Percentiles rank a stretch among this genome's conserved stretches.
Evolutionary conservation across 2,888 invertebrate species (phyloP).

Genomic region (Sussaba pulchella): DNA sequence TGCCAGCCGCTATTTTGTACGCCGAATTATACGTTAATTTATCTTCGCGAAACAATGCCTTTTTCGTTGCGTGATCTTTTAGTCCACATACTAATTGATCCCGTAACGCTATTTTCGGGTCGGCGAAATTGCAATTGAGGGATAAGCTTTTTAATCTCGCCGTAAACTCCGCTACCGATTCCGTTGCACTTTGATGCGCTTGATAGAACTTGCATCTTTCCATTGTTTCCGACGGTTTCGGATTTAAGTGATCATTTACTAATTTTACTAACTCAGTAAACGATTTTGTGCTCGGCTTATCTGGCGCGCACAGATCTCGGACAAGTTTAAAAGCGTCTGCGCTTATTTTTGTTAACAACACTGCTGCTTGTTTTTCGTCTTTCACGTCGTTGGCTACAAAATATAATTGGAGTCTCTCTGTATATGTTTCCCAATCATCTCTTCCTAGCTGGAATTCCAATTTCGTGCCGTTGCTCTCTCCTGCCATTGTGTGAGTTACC

Average conservation of each 20-base stretch:
- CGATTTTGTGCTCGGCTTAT: constrained; percentile 7
- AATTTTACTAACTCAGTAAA: constrained; percentile 54
- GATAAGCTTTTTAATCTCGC: constrained; percentile 60
- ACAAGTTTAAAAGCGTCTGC: constrained; percentile 13
- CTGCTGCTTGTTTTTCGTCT: not conserved
- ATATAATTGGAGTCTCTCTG: constrained; percentile 52
- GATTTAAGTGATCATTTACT: constrained; percentile 54
- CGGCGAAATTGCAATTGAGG: constrained; percentile 60
- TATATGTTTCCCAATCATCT: constrained; percentile 37
- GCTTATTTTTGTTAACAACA: constrained; percentile 14
- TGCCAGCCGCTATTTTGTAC: constrained; percentile 40
- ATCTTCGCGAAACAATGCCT: constrained; percentile 31
- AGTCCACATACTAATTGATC: constrained; percentile 65
- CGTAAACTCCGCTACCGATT: constrained; percentile 55
- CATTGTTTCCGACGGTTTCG: constrained; percentile 54
- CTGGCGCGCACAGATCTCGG: constrained; percentile 33
- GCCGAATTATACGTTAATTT: constrained; percentile 43
- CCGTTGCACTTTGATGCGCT: constrained; percentile 51
- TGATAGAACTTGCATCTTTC: constrained; percentile 65
- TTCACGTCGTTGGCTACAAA: constrained; percentile 49
- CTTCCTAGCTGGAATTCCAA: constrained; percentile 31
- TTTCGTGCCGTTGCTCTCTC: constrained; percentile 36
- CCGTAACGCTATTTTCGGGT: constrained; percentile 54
- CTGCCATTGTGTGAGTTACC: constrained; percentile 24
- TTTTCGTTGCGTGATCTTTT: constrained; percentile 24